A percentile compares a stretch with the other conserved stretches of the same genome.
Conservation (phyloP, 2,797 vertebrate genomes). For the Silurus aristotelis region DNA sequence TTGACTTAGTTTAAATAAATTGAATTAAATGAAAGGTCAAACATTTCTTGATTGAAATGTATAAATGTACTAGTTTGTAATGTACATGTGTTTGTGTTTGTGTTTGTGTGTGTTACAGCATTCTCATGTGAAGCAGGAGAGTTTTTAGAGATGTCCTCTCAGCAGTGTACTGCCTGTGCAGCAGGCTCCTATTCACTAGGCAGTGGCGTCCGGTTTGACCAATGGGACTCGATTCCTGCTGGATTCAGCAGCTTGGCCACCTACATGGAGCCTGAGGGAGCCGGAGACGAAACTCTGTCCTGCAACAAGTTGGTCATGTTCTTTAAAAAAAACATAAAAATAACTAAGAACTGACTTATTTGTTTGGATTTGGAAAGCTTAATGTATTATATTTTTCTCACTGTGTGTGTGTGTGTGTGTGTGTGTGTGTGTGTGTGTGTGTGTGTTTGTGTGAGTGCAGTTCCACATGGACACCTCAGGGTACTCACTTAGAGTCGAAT, state of each 20-base stretch:
- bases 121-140: conserved; percentile 94
- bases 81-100: neutral
- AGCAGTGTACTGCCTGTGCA: conserved; percentile 88
- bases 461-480: conserved; percentile 91
- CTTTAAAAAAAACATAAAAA: neutral
- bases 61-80: neutral
- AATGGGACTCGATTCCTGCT: conserved; percentile 91
- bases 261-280: conserved; percentile 80
- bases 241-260: conserved; percentile 93
- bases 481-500: conserved; percentile 93
- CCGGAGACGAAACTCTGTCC: conserved; percentile 71
- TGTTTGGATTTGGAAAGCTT: neutral
- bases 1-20: neutral
- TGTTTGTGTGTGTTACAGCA: conserved; percentile 70
- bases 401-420: no score
- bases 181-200: conserved; percentile 94
- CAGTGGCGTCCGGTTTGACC: conserved; percentile 94
- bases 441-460: conserved; percentile 65
- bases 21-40: no score
- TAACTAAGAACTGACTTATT: neutral
- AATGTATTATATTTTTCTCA: neutral
- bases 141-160: conserved; percentile 95
- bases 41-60: neutral
- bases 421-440: conserved; percentile 4
- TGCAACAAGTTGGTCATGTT: conserved; percentile 86